Base-by-base conservation (phyloP, 1,140 invertebrate species). In the Scaptomyza hsui region DNA sequence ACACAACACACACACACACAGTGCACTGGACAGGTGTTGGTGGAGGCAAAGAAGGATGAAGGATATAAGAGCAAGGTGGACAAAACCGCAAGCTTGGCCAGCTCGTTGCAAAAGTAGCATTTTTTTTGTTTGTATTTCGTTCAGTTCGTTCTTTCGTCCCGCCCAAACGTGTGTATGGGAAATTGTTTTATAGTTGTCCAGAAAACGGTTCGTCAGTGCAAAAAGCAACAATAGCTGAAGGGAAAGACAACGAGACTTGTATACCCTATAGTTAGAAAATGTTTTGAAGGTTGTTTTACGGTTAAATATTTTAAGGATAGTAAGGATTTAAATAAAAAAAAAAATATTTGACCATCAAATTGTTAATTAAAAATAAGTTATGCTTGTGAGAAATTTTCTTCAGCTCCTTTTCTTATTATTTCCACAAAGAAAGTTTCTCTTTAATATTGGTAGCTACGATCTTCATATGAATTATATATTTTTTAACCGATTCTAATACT, bases 141-240 rank as follows among this genome's bases (percentile, higher is more conserved):
- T 63, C 57, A 4, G 1, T 21, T 1, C 19, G 19, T 57, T 56
- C 59, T 21, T 42, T 49, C 51, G 62, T 63, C 29, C 60, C 67
- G 48, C 21, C 48, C 37, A 2, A 9, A 29, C 26, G 26, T 12
- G 9, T 18, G 64, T 81, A 88, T 77, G 77, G 69, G 77, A 81
- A 85, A 85, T 85, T 81, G 81, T 85, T 85, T 85, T 88, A 88
- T 85, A 85, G 81, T 74, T 81, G 64, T 59, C 73, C 62, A 52
- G 73, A 42, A 63, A 63, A 60, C 59, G 82, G 65, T 65, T 65
- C 74, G 73, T 62, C 61, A 52, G 56, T 57, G 56, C 1, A 7
- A 39, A 56, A 15, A 60, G 39, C 49, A 72, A 56, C 56, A 67
- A 65, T 49, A 21, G n/a, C 16, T 21, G 6, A 35, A 47, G 12